Evolutionary conservation across 2,888 invertebrate genomes (phyloP), one percentile per base, ranked within the genome.

Genomic region (Labia minor): DNA sequence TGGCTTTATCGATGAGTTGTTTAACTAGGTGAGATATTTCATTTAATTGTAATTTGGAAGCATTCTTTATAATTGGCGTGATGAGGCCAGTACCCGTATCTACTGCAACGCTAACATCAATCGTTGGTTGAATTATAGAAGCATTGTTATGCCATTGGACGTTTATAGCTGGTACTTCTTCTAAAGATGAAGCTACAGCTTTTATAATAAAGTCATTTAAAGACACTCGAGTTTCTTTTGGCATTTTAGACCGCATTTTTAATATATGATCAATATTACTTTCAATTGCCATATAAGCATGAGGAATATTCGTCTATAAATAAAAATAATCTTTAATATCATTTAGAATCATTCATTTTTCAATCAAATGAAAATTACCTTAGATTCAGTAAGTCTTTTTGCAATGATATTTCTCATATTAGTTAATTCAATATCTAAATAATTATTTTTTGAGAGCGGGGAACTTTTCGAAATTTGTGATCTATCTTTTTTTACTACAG

Each of bases 201-300:
- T 87, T 87, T 19, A 85, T 81, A 37, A 87, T 78, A 71, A 87
- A 83, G 74, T 87, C 87, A 75, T 87, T 87, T 10, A 87, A 76
- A 1, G 86, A 86, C 1, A 86, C 80, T 69, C 81, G 81, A 21
- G 82, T 74, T 20, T 82, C 82, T 16, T 81, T 79, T 3, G 72
- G 78, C 20, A 86, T 75, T 71, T 82, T 77, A 70, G 81, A 80
- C 14, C 86, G 77, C 1, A 85, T 72, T 63, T 77, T 75, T 4
- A 77, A 73, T 14, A 86, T 73, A 61, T 79, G 78, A 71, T 81
- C 80, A 61, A 85, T 78, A 66, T 77, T 76, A 67, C 84, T 82
- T 63, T 82, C 80, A 26, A 81, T 77, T n/a, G 78, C 79, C n/a
- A 80, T 79, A 74, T 86, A 87, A 1, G 83, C 79, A 76, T 87